Conservation (phyloP, 1,140 invertebrate species). For the Pogonomyrmex barbatus region DNA sequence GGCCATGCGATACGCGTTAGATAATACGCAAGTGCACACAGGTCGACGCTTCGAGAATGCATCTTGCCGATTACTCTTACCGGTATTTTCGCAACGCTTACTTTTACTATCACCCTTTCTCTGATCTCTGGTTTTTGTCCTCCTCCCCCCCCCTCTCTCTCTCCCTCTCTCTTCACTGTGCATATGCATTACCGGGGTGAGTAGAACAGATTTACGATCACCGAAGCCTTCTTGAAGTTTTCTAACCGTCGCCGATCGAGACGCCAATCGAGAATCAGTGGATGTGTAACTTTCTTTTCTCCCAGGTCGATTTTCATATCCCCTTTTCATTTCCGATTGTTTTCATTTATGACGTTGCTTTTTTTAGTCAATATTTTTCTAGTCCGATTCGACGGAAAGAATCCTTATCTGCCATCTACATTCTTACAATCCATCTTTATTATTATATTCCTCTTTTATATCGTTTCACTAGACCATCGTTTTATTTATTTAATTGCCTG, state of each 20-base stretch:
- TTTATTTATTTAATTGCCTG: background rate
- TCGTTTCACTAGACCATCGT: background rate
- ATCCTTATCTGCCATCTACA: background rate
- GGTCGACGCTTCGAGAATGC: slow-evolving; percentile 25
- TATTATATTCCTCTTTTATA: background rate
- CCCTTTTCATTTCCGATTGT: background rate
- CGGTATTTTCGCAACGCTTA: slow-evolving; percentile 16
- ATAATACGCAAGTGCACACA: slow-evolving; percentile 38
- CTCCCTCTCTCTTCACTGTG: background rate
- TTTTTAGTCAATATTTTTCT: background rate
- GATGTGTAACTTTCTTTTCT: background rate
- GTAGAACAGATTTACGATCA: background rate
- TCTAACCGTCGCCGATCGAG: background rate
- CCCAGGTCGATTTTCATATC: background rate
- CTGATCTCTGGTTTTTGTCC: background rate
- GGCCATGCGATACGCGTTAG: slow-evolving; percentile 26
- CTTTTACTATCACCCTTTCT: slow-evolving; percentile 44
- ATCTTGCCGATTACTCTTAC: slow-evolving; percentile 10
- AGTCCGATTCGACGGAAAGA: background rate
- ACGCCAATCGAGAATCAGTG: background rate
- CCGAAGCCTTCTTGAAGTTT: background rate
- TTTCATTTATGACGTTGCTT: background rate
- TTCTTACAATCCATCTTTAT: background rate
- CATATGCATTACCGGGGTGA: background rate
- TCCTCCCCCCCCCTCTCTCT: background rate